These are phyloP conservation scores for Protodeltote pygarga DNA, from an alignment of 2,888 invertebrate species.

Conservation along the genomic window DNA sequence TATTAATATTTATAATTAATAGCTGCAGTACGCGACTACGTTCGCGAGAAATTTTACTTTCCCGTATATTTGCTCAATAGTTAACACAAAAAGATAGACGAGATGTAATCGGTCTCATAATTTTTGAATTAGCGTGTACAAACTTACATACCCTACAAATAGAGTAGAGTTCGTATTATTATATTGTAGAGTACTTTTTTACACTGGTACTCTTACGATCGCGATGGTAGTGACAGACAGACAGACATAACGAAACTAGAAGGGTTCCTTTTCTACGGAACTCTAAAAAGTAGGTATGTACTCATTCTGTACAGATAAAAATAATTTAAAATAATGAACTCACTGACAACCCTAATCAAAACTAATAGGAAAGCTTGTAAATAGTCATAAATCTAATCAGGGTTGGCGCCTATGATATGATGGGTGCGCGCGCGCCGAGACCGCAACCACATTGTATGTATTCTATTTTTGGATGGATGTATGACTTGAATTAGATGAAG, in stretches of 20 bases:
- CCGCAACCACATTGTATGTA: conserved; percentile 3
- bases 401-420: conserved; percentile 56
- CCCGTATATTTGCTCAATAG: too few relatives aligned
- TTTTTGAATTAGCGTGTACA: too few relatives aligned
- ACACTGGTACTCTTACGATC: too few relatives aligned
- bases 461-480: conserved; percentile 28
- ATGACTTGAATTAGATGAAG: conserved; percentile 34
- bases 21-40: too few relatives aligned
- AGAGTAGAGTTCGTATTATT: too few relatives aligned
- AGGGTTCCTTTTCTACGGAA: not conserved
- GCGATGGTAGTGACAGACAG: too few relatives aligned
- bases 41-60: too few relatives aligned
- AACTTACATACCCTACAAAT: too few relatives aligned
- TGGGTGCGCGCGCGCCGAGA: conserved; percentile 8
- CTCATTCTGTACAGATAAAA: conserved; percentile 1
- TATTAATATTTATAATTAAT: too few relatives aligned
- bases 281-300: not conserved
- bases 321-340: not conserved
- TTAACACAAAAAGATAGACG: too few relatives aligned
- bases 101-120: too few relatives aligned
- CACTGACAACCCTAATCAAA: conserved; percentile 58
- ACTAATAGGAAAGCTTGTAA: conserved; percentile 60
- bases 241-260: conserved; percentile 1
- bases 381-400: conserved; percentile 70
- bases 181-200: too few relatives aligned